phyloP scores from a whole-genome alignment of 2,113 vertebrate genomes.

The Toxostoma redivivum region DNA sequence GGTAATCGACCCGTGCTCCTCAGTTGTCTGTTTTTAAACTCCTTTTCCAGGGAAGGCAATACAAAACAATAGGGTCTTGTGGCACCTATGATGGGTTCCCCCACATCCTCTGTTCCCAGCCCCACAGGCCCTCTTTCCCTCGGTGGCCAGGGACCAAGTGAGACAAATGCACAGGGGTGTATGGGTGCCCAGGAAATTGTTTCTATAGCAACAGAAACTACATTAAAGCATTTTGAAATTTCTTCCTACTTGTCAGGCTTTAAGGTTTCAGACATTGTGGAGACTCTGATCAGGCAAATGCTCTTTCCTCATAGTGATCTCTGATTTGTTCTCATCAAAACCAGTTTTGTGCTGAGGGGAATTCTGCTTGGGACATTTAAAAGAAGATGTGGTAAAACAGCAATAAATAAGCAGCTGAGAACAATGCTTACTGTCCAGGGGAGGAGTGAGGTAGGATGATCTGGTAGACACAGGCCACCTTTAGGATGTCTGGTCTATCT shows the following conservation, averaged over 20 bases:
- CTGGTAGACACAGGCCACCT: neutral
- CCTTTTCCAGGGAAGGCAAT: neutral
- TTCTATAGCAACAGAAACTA: conserved; percentile 53
- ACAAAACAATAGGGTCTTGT: neutral
- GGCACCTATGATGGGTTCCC: neutral
- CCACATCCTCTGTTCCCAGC: neutral
- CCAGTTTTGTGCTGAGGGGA: neutral
- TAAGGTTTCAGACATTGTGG: neutral
- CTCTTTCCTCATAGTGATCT: neutral
- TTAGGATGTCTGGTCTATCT: neutral
- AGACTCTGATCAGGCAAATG: neutral
- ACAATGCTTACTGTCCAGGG: neutral
- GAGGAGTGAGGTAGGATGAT: neutral
- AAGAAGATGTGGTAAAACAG: neutral
- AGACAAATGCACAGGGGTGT: neutral
- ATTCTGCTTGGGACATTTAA: neutral
- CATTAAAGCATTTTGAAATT: conserved; percentile 35
- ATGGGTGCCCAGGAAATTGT: conserved; percentile 18
- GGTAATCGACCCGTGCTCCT: rapidly evolving
- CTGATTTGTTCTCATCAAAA: neutral
- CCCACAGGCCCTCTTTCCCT: neutral
- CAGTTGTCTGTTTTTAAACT: neutral
- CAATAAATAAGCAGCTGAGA: neutral
- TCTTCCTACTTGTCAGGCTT: neutral
- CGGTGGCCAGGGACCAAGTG: conserved; percentile 41